Evolutionary conservation across 1,140 invertebrate genomes (phyloP).

Genomic region (Calephelis nemesis): DNA sequence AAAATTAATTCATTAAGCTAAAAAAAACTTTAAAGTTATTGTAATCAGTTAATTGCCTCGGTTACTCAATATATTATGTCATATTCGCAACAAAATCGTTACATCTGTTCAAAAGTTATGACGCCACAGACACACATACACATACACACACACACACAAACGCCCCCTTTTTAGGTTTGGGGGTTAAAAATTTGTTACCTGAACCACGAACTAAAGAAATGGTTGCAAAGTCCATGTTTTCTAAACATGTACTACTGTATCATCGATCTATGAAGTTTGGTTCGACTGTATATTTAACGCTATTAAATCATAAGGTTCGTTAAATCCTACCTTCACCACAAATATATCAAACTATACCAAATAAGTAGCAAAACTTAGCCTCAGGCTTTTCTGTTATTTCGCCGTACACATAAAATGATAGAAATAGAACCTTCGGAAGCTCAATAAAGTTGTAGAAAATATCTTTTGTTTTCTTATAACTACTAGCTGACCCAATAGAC

Average conservation of each 20-base stretch:
- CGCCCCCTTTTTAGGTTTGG: too few species aligned
- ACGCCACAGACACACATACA: too few species aligned
- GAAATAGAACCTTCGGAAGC: background rate
- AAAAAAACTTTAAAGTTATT: too few species aligned
- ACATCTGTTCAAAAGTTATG: too few species aligned
- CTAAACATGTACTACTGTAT: background rate
- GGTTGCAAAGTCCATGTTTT: background rate
- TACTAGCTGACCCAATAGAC: too few species aligned
- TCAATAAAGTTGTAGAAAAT: background rate
- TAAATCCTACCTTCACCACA: constrained; percentile 6
- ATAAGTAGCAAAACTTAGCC: constrained; percentile 8
- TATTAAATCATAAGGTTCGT: constrained; percentile 24
- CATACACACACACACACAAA: too few species aligned
- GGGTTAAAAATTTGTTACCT: too few species aligned
- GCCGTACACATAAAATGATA: constrained; percentile 1
- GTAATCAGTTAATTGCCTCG: too few species aligned
- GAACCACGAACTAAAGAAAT: too few species aligned
- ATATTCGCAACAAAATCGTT: too few species aligned
- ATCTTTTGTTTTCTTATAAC: background rate
- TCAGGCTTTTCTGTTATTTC: constrained; percentile 1
- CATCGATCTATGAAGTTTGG: background rate
- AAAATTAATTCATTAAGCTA: too few species aligned
- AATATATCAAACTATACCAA: constrained; percentile 10
- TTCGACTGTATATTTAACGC: background rate
- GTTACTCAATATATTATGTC: too few species aligned